Evolutionary conservation across 2,888 invertebrate genomes (phyloP), one percentile per base, ranked within the genome.

Genomic region (Torymus auratus): DNA sequence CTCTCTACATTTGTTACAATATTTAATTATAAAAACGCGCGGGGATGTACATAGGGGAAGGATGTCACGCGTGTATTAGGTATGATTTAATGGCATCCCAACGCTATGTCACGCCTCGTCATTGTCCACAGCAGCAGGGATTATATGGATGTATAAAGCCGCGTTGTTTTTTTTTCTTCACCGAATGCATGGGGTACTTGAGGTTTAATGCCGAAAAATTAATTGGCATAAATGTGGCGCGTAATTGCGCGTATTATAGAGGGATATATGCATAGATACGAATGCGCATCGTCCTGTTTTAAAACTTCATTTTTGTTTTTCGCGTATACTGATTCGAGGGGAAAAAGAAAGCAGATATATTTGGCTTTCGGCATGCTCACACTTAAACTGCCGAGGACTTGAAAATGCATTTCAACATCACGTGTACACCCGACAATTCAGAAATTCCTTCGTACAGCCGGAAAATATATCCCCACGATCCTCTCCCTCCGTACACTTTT

Each of bases 81-180:
- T 85, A 83, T 83, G 84, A 85, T 88, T 88, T 89, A 90, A 89
- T 89, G 89, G 88, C 88, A 88, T 87, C 85, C 84, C 84, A 86
- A 84, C 85, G 85, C 85, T 83, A 86, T 85, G 86, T 88, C 88
- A 88, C 88, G 87, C 89, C 87, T 87, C 88, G 88, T 89, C 88
- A 88, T 88, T 87, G 69, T 80, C 83, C 83, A 70, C 78, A 64
- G 41, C 60, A 2, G 2, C 83, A 80, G 77, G 87, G 80, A 80
- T 80, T 80, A 80, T 80, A 80, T 41, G 52, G 58, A 50, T 28
- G 52, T 53, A 56, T 41, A 53, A 52, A 56, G 88, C 83, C 87
- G 2, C 20, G 20, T 11, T 7, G 1, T 80, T 88, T 87, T 88
- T 87, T 87, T 88, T 87, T 88, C 87, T 87, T 85, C 53, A 7